phyloP scores from a whole-genome alignment of 2,113 vertebrate genomes.

The Bubalus kerabau region DNA sequence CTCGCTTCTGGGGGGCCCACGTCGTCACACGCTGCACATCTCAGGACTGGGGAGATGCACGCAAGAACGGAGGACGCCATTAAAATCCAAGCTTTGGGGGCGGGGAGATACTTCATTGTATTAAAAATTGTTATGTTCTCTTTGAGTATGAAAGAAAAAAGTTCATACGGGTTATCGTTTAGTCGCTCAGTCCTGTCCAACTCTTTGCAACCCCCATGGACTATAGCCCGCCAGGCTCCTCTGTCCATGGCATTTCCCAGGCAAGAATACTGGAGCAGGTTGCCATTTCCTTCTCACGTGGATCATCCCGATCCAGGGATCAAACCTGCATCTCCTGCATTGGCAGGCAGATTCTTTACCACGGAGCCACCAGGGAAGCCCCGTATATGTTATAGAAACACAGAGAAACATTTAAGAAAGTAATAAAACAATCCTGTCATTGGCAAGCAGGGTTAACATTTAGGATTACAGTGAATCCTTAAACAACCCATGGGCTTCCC shows the following conservation, averaged over 20 bases:
- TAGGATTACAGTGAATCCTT: background rate
- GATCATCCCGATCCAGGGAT: background rate
- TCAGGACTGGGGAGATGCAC: rapidly evolving
- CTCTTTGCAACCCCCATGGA: background rate
- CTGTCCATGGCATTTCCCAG: background rate
- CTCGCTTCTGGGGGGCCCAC: rapidly evolving
- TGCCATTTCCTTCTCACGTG: background rate
- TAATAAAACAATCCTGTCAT: background rate
- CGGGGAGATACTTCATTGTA: background rate
- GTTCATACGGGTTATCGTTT: background rate
- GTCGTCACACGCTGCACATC: rapidly evolving
- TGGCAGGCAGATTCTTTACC: background rate
- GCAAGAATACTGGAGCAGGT: background rate
- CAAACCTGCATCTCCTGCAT: background rate
- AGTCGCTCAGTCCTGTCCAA: background rate
- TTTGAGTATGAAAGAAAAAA: background rate
- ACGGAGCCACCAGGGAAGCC: background rate
- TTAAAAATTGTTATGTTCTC: background rate
- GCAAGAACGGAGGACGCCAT: rapidly evolving
- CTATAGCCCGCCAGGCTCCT: background rate
- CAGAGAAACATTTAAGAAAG: background rate
- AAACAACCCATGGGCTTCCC: background rate
- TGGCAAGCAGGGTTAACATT: background rate
- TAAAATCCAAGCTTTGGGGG: background rate
- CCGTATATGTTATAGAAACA: background rate